A percentile compares a stretch with the other conserved stretches of the same genome.
Conservation (phyloP, 2,797 vertebrate genomes). For the Onychomys leucogaster region DNA sequence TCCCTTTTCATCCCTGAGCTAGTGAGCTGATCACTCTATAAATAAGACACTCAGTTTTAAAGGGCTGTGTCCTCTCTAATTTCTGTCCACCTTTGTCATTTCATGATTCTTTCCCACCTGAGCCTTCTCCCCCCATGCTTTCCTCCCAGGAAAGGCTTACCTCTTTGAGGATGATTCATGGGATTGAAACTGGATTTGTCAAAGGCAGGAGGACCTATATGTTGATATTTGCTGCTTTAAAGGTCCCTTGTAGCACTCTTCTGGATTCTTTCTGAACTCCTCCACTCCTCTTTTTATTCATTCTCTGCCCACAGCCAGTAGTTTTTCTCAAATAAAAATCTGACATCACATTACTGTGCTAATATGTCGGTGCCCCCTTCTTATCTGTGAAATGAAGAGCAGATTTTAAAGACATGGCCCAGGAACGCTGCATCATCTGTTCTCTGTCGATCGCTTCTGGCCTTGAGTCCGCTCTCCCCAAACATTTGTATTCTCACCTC, state of each 20-base stretch:
- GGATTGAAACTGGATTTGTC: neutral
- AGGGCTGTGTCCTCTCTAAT: neutral
- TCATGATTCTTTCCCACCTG: neutral
- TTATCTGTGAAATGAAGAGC: neutral
- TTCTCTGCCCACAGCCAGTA: neutral
- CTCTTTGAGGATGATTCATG: neutral
- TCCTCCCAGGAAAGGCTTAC: neutral
- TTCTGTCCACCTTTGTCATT: neutral
- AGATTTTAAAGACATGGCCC: neutral
- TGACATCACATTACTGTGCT: neutral
- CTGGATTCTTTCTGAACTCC: neutral
- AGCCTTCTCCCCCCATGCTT: neutral
- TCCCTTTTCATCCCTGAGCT: neutral
- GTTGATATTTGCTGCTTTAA: neutral
- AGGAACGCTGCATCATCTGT: neutral
- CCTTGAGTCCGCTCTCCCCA: neutral
- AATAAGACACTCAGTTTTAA: slow-evolving; percentile 1
- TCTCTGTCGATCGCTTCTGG: neutral
- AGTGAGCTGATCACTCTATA: neutral
- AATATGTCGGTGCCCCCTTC: neutral
- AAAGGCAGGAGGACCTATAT: neutral
- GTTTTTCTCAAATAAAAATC: slow-evolving; percentile 36
- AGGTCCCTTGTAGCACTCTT: neutral
- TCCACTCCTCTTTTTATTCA: neutral
- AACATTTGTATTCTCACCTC: neutral